Evolutionary conservation across 2,113 vertebrate species (phyloP).

Genomic region (Haemorhous mexicanus): DNA sequence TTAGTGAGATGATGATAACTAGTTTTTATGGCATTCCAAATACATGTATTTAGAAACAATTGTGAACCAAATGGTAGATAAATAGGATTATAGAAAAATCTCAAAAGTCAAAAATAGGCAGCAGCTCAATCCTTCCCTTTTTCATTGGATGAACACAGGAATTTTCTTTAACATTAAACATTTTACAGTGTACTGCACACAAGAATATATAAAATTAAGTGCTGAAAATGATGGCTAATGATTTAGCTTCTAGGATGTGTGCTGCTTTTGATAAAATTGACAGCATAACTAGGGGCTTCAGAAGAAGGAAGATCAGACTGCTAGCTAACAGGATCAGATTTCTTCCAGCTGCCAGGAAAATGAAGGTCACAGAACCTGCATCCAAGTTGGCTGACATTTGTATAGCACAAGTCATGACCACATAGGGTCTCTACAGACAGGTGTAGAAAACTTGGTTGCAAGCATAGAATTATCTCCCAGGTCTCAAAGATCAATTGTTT

Average conservation of each 20-base stretch:
- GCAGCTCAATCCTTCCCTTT: not conserved
- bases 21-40: constrained; percentile 41
- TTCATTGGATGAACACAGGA: not conserved
- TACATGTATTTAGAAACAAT: constrained; percentile 30
- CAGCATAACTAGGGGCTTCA: not conserved
- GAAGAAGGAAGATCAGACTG: not conserved
- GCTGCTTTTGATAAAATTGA: not conserved
- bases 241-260: not conserved
- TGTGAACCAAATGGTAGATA: constrained; percentile 15
- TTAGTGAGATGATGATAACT: constrained; percentile 43
- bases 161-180: constrained; percentile 6
- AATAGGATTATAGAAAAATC: constrained; percentile 28
- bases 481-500: not conserved
- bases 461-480: not conserved
- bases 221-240: not conserved
- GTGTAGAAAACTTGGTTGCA: not conserved
- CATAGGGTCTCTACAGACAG: accelerated
- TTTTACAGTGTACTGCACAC: not conserved
- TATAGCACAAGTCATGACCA: not conserved
- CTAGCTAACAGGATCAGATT: not conserved
- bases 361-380: not conserved
- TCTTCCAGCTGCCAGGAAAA: not conserved
- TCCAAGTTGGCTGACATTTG: not conserved
- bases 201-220: not conserved
- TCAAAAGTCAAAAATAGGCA: constrained; percentile 27